Conservation (phyloP, 2,797 vertebrate species). For the Eulemur coronatus region DNA sequence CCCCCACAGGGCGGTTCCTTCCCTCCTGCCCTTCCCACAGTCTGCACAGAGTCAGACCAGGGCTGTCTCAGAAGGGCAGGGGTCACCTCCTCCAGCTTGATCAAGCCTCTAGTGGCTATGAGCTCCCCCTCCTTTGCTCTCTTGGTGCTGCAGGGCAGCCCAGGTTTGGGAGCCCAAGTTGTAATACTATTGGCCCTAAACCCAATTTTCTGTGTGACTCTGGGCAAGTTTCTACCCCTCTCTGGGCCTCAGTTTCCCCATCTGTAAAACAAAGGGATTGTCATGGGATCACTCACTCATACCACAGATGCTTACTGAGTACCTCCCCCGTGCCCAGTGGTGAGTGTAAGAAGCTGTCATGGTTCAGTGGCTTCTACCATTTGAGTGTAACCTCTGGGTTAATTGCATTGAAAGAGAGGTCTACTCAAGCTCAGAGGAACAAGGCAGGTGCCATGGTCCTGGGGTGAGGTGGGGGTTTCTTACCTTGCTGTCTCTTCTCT, state of each 20-base stretch:
- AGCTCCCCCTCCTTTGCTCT: background rate
- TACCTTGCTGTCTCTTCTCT: accelerated
- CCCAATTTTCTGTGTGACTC: background rate
- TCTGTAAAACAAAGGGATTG: background rate
- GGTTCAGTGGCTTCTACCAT: background rate
- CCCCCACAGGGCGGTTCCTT: accelerated
- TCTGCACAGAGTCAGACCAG: background rate
- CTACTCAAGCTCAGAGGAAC: background rate
- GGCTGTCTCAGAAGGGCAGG: background rate
- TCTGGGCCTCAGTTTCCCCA: background rate
- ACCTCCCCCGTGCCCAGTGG: background rate
- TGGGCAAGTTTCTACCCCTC: background rate
- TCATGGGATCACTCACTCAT: background rate
- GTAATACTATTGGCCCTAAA: background rate
- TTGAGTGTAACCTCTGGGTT: background rate
- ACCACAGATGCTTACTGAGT: background rate
- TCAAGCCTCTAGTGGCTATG: background rate
- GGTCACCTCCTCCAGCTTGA: background rate
- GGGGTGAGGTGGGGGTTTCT: background rate
- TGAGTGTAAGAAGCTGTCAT: background rate
- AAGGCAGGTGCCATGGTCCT: background rate
- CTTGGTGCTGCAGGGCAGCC: background rate
- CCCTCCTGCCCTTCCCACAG: background rate
- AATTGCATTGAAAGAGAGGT: background rate
- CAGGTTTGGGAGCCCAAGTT: background rate